Evolutionary conservation across 2,888 invertebrate species (phyloP).

Genomic region (Tenthredo amoena): DNA sequence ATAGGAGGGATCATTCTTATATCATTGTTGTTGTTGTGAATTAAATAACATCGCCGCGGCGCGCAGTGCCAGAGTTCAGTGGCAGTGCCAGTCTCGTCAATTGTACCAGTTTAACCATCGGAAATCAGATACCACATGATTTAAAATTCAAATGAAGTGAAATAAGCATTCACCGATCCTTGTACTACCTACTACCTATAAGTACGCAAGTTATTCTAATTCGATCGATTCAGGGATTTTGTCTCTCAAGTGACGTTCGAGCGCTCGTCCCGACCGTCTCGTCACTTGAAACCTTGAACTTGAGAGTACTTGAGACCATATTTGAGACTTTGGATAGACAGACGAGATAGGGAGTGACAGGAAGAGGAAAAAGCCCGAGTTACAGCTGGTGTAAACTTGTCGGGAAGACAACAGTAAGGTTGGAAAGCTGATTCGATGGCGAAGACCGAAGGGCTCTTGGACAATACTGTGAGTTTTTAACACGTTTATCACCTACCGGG

Average conservation of each 20-base stretch:
- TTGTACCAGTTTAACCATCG: background rate
- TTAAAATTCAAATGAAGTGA: background rate
- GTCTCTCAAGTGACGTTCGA: background rate
- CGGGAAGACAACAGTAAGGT: background rate
- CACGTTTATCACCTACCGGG: background rate
- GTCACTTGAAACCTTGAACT: slow-evolving; percentile 16
- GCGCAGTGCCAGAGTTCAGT: background rate
- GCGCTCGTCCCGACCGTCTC: background rate
- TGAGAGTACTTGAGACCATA: background rate
- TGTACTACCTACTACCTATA: background rate
- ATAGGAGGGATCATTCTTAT: background rate
- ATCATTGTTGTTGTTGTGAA: background rate
- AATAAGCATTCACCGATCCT: background rate
- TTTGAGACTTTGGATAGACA: background rate
- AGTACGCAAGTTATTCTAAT: background rate
- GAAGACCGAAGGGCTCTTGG: background rate
- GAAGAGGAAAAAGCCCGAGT: background rate
- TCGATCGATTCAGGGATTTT: background rate
- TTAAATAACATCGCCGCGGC: background rate
- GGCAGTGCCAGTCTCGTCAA: background rate
- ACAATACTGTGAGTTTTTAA: background rate
- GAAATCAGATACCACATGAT: background rate
- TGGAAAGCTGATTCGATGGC: background rate
- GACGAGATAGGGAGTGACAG: background rate
- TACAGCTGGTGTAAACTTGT: background rate